Base-by-base conservation (phyloP, 2,113 vertebrate species). In the Halichoerus grypus region DNA sequence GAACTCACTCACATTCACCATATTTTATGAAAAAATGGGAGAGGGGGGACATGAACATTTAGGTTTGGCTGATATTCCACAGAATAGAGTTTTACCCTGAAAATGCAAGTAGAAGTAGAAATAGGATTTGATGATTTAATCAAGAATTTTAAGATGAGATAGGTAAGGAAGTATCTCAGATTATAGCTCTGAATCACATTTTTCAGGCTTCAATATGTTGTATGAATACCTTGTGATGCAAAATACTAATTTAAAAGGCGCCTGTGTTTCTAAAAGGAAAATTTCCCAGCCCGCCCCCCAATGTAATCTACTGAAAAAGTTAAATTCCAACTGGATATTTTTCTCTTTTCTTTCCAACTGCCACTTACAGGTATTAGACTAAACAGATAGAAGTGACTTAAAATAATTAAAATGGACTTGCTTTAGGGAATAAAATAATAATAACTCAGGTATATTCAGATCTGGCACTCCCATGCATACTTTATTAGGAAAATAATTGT, bases 351-450 rank as follows among this genome's bases (percentile, higher is more conserved):
- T 97, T 94, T 88, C 86, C 77, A 91, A 26, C 1, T 88, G 31
- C 59, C 36, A 57, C 55, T 91, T 18, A 77, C 31, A 85, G 83
- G 3, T 83, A 88, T 65, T 88, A 80, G 83, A 92, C 51, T 91
- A 88, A 81, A 71, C 6, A 88, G 28, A 85, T 51, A 76, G 80
- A 96, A 80, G 16, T 69, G 26, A 92, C 51, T 74, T 91, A 31
- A 96, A 42, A 84, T 71, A 93, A 95, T 82, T 93, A 81, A 93
- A 95, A 71, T 82, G 65, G 22, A 42, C 19, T 92, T 82, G 53
- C 12, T 36, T 72, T 63, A 39, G 49, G 7, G 69, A 95, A 85
- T 76, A 81, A 42, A 1, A 46, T 55, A 86, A 49, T 83, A 94
- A 76, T 76, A 79, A 57, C 19, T 49, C n/a, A 15, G 19, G 7